Evolutionary conservation across 2,797 vertebrate species (phyloP), one percentile per base, ranked within the genome.

Genomic region (Sciurus carolinensis): DNA sequence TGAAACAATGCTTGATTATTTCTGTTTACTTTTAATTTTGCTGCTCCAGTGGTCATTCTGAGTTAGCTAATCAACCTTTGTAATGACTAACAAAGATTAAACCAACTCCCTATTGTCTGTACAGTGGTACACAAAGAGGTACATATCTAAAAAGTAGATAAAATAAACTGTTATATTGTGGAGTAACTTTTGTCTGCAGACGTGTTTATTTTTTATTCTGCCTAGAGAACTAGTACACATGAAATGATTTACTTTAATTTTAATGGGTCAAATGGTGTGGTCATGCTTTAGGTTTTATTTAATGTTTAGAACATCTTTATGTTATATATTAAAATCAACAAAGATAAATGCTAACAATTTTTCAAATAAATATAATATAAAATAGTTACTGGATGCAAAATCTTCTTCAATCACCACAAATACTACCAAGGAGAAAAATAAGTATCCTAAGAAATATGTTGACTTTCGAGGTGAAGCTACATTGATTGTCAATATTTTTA

Each of bases 21-120:
- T 82, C 33, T 36, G 18, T 85, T 92, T 89, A 75, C 12, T 93
- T 91, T 93, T 71, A 89, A 75, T 62, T 88, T 87, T 54, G 64
- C 30, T 57, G 4, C 90, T 28, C 30, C 47, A 85, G 39, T 52
- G 14, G 50, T 81, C 52, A 82, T 57, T 15, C 26, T 67, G 26
- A 88, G 24, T n/a, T 75, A 87, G 59, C 3, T 85, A 84, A 85
- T 90, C 57, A 69, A 17, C 84, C 22, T 39, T 75, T 52, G 3
- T 62, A 77, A 88, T 30, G 4, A 14, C 4, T 66, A 87, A 33
- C 26, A 77, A 57, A 28, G 13, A n/a, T 44, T 3, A 87, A 39
- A 52, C 12, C 26, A 90, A 39, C 4, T 54, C 17, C 54, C 26
- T 11, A 54, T 42, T 39, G 33, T n/a, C 42, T 72, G 1, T 52